These are phyloP conservation scores for Oedothorax gibbosus DNA, from an alignment of 1,140 invertebrate species.

Conservation along the genomic window DNA sequence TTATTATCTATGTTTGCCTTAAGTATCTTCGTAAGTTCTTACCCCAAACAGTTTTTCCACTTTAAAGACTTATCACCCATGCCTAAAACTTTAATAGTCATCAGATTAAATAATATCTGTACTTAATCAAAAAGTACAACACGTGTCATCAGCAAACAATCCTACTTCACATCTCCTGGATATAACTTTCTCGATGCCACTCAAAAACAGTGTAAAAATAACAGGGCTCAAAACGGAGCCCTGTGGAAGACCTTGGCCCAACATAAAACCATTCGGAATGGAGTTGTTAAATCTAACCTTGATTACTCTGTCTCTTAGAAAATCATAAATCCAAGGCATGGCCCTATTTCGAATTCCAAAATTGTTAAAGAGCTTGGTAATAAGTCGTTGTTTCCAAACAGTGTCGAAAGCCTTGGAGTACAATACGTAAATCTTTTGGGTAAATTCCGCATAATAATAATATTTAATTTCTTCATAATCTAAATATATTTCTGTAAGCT, in stretches of 20 bases:
- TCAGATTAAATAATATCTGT: too few species aligned
- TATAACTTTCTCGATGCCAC: neutral
- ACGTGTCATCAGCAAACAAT: neutral
- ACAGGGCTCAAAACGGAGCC: neutral
- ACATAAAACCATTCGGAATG: neutral
- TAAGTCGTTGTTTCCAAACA: neutral
- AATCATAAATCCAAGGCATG: neutral
- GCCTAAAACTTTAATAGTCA: too few species aligned
- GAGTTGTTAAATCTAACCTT: neutral
- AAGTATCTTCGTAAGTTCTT: too few species aligned
- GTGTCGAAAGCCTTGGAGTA: neutral
- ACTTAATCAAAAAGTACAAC: too few species aligned
- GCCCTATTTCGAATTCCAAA: neutral
- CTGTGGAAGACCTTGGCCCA: neutral
- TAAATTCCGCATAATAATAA: neutral
- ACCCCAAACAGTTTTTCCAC: too few species aligned
- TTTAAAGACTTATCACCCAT: too few species aligned
- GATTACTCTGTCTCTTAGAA: neutral
- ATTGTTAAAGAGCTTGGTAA: neutral
- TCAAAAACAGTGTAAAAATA: neutral
- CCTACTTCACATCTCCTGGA: neutral
- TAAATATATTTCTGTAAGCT: neutral
- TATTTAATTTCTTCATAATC: too few species aligned
- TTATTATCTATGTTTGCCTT: too few species aligned
- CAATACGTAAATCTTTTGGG: too few species aligned